phyloP scores from a whole-genome alignment of 2,797 vertebrate species.

The Distichodus sexfasciatus region DNA sequence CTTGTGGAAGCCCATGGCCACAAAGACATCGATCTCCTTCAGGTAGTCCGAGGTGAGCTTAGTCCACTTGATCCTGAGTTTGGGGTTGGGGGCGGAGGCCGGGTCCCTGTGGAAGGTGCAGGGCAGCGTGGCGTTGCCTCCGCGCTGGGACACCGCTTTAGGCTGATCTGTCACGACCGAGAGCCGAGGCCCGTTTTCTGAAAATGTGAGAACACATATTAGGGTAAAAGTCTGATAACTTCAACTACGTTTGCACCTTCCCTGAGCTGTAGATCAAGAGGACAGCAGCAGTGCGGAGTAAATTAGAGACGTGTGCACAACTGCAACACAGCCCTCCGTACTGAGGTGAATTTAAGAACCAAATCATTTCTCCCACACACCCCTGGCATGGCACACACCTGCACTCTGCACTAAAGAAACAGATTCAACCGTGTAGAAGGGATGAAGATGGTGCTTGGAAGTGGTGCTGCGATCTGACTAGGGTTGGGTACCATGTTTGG shows the following conservation, averaged over 20 bases:
- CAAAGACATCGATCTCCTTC: constrained; percentile 92
- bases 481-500: too few relatives aligned
- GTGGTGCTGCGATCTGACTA: too few relatives aligned
- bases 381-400: background rate
- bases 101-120: constrained; percentile 85
- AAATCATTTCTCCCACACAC: background rate
- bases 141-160: constrained; percentile 83
- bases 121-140: constrained; percentile 87
- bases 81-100: constrained; percentile 73
- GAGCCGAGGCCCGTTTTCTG: constrained; percentile 85
- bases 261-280: background rate
- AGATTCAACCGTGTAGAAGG: too few relatives aligned
- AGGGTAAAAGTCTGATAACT: background rate
- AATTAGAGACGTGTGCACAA: too few relatives aligned
- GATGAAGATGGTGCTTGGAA: too few relatives aligned
- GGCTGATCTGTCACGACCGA: constrained; percentile 82
- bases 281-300: background rate
- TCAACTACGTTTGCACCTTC: background rate
- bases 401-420: background rate
- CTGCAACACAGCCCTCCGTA: background rate
- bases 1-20: constrained; percentile 89
- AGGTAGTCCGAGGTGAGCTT: constrained; percentile 95
- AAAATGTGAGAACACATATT: too few relatives aligned
- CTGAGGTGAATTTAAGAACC: background rate
- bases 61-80: constrained; percentile 96